Evolutionary conservation across 2,113 vertebrate genomes (phyloP), one percentile per base, ranked within the genome.

Genomic region (Emberiza fucata): DNA sequence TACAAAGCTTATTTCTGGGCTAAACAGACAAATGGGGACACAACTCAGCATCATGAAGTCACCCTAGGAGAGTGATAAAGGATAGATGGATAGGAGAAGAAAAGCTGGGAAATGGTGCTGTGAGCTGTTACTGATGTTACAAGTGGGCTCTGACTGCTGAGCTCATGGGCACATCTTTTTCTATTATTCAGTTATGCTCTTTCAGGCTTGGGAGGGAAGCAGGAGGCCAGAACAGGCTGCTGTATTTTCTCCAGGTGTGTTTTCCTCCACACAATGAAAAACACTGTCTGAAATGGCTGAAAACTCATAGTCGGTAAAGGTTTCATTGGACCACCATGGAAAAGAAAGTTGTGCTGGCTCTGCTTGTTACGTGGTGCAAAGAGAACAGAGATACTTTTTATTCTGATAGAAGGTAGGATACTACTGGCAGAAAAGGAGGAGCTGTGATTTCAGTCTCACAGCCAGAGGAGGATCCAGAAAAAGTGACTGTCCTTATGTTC

Each of bases 51-150:
- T 37, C 57, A 37, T 37, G 37, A 60, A 60, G 15, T 17, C 24
- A 60, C 35, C 57, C 35, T 27, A 6, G 24, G 24, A 37, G n/a
- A 60, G 57, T 60, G 24, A 31, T 4, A 15, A 28, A 76, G 11
- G 3, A 19, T 8, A 40, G 48, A 54, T n/a, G 17, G 6, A 64
- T 0, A 23, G 23, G 15, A 10, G 1, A 4, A 53, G 66, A 73
- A 75, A 84, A 47, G 5, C 3, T 23, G 0, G 10, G 40, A 72
- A 84, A 53, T 20, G 14, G 7, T 50, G 33, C 33, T 81, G 72
- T 53, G 59, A 56, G 33, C 9, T 83, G 19, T 16, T 28, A 3
- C 5, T 45, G 19, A 3, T 23, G 39, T 15, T 78, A 39, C 6
- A 31, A 28, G 18, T 28, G 14, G 23, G 35, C 5, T 91, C 50